Evolutionary conservation across 2,888 invertebrate genomes (phyloP), one percentile per base, ranked within the genome.

Genomic region (Xanthia togata): DNA sequence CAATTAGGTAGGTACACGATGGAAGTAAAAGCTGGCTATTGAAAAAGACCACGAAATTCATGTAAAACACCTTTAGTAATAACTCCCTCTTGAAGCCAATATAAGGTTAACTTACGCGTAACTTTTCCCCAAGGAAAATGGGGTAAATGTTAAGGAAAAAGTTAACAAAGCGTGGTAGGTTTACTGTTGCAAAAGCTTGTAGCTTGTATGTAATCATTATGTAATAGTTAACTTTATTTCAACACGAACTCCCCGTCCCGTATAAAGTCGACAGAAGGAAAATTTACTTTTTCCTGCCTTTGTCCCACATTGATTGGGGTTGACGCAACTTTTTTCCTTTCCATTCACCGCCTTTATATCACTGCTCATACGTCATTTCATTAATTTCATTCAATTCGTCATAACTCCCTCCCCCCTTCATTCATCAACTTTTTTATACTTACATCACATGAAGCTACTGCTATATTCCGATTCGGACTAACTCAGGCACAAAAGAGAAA

Each of bases 11-110:
- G 4, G 14, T 47, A 47, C 2, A 73, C 14, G 38, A 9, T 67
- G 26, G 47, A 70, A 67, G 70, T 50, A 55, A 80, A 75, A 17
- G 60, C 60, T 79, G 73, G 73, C 38, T 72, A 11, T 23, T 38
- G 31, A 47, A 62, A 44, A 17, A 55, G 31, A 38, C 31, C 14
- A 6, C 14, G 20, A 20, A 11, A 20, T 14, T 8, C 17, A 47
- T 14, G 6, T 41, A 20, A 69, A 63, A 50, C 53, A 23, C 14
- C 63, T 65, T 68, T 60, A 60, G 26, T 60, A 65, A 68, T 79
- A 62, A 70, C 67, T 62, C 60, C 62, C 17, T 47, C 8, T 23
- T 3, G 11, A 47, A 35, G 14, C 41, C 26, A 17, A 26, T n/a
- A 55, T 55, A 12, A 23, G 3, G 11, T 31, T 31, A 14, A 53